phyloP scores from a whole-genome alignment of 1,140 invertebrate species.

The Tyrophagus putrescentiae region DNA sequence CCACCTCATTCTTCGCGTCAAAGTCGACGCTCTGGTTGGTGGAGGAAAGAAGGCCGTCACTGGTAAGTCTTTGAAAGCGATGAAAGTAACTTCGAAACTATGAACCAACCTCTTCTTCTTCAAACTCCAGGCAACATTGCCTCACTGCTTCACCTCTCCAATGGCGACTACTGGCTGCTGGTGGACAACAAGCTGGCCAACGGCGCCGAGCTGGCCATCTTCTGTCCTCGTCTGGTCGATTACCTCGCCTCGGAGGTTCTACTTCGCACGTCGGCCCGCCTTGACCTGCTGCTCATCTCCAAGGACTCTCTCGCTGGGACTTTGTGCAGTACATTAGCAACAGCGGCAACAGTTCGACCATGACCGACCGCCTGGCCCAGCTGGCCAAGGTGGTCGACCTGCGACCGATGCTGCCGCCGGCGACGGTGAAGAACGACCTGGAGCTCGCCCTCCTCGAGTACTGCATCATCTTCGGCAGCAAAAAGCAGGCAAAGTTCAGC shows the following conservation, averaged over 20 bases:
- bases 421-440: not conserved
- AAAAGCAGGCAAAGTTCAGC: not conserved
- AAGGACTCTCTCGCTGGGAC: not conserved
- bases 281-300: slow-evolving; percentile 1
- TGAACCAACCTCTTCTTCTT: no score
- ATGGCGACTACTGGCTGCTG: not conserved
- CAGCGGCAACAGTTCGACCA: not conserved
- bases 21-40: no score
- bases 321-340: slow-evolving; percentile 6
- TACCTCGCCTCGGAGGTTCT: not conserved
- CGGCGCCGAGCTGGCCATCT: no score
- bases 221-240: no score
- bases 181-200: no score
- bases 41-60: no score
- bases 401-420: not conserved
- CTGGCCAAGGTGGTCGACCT: not conserved
- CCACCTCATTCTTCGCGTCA: no score
- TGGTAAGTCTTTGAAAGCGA: no score
- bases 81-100: no score
- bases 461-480: slow-evolving; percentile 2
- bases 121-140: no score
- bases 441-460: slow-evolving; percentile 9
- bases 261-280: not conserved
- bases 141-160: no score
- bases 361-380: no score